Percentiles rank a stretch among this genome's conserved stretches.
Conservation (phyloP, 2,113 vertebrate genomes). For the Enhydra lutris region DNA sequence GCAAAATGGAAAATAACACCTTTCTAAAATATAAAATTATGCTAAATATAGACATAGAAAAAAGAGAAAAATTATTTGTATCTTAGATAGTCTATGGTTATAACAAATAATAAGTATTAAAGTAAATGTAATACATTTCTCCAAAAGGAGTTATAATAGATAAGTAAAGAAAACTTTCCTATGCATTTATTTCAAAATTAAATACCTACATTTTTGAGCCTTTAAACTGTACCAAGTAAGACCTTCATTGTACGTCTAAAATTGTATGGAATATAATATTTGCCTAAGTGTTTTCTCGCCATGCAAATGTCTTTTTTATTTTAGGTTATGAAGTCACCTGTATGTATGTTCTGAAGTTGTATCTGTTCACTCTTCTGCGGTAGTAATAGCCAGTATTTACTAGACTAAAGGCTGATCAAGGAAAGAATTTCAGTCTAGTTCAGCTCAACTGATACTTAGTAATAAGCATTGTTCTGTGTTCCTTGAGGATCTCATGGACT, state of each 20-base stretch:
- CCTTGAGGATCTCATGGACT: neutral
- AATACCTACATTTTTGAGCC: neutral
- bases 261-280: neutral
- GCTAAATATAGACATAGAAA: neutral
- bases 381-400: neutral
- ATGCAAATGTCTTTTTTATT: neutral
- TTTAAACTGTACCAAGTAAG: neutral
- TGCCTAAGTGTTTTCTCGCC: neutral
- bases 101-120: neutral
- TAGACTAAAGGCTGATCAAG: neutral
- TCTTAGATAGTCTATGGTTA: neutral
- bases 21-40: constrained; percentile 40
- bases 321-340: neutral
- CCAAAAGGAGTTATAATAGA: neutral
- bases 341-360: neutral
- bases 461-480: neutral
- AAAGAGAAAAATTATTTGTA: neutral
- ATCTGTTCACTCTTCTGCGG: neutral
- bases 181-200: neutral
- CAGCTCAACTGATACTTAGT: neutral
- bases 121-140: neutral
- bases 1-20: constrained; percentile 27
- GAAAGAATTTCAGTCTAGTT: neutral
- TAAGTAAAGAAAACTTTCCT: neutral
- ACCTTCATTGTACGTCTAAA: neutral